phyloP scores from a whole-genome alignment of 2,113 vertebrate species.

The Tetrax tetrax region DNA sequence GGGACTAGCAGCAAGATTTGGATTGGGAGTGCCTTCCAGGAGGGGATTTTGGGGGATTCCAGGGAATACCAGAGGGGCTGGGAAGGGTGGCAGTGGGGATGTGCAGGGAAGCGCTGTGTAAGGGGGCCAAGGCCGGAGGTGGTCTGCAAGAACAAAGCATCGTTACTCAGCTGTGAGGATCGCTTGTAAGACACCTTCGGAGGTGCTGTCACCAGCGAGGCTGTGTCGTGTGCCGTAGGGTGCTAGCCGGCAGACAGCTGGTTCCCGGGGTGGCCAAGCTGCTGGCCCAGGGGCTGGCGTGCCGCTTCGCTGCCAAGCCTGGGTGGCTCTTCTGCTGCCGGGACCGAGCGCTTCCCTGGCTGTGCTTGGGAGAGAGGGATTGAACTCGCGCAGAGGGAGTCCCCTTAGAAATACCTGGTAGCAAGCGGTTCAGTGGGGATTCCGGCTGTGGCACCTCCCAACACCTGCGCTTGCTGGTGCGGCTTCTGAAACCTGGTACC shows the following conservation, averaged over 20 bases:
- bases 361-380: background rate
- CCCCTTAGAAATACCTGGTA: background rate
- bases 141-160: slow-evolving; percentile 51
- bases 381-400: background rate
- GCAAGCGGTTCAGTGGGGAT: accelerated
- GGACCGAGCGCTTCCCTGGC: accelerated
- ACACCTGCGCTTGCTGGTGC: background rate
- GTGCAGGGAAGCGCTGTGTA: background rate
- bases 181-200: background rate
- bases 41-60: too few species aligned
- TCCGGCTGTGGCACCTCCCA: background rate
- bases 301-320: background rate
- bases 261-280: background rate
- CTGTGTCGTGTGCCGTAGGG: accelerated
- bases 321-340: background rate
- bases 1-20: background rate
- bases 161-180: background rate
- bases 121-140: background rate
- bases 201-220: background rate
- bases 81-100: background rate
- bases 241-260: background rate
- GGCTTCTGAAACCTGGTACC: background rate
- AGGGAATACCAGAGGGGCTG: background rate
- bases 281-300: background rate
- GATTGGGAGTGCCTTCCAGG: background rate